Conservation (phyloP, 2,888 invertebrate genomes). For the Tubulanus polymorphus region DNA sequence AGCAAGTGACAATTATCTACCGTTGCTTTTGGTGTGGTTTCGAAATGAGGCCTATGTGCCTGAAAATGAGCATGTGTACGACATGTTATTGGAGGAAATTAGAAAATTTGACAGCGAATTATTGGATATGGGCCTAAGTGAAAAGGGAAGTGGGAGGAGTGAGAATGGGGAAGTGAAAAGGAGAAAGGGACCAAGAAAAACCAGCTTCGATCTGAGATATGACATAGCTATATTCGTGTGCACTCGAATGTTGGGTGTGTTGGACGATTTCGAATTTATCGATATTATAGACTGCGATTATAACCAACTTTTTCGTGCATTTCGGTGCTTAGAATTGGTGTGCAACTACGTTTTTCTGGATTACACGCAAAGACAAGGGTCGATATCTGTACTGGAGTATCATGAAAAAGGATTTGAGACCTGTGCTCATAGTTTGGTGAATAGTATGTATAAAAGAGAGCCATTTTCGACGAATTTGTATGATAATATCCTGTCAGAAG, state of each 20-base stretch:
- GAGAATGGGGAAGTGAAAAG: neutral
- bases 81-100: neutral
- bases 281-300: neutral
- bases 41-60: slow-evolving; percentile 1
- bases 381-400: neutral
- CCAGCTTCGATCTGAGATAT: slow-evolving; percentile 1
- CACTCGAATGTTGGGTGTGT: neutral
- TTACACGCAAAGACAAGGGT: neutral
- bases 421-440: neutral
- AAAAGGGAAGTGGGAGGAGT: too few relatives aligned
- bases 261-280: slow-evolving; percentile 1
- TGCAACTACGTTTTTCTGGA: neutral
- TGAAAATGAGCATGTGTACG: neutral
- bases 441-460: neutral
- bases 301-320: neutral
- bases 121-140: neutral
- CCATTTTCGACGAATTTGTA: neutral
- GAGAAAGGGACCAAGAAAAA: neutral
- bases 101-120: neutral
- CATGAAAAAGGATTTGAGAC: neutral
- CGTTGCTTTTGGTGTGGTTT: slow-evolving; percentile 1
- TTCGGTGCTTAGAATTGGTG: slow-evolving; percentile 1
- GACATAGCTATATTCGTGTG: neutral
- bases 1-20: slow-evolving; percentile 1
- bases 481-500: slow-evolving; percentile 1